Conservation (phyloP, 2,888 invertebrate species). For the Copidosoma aretas region DNA sequence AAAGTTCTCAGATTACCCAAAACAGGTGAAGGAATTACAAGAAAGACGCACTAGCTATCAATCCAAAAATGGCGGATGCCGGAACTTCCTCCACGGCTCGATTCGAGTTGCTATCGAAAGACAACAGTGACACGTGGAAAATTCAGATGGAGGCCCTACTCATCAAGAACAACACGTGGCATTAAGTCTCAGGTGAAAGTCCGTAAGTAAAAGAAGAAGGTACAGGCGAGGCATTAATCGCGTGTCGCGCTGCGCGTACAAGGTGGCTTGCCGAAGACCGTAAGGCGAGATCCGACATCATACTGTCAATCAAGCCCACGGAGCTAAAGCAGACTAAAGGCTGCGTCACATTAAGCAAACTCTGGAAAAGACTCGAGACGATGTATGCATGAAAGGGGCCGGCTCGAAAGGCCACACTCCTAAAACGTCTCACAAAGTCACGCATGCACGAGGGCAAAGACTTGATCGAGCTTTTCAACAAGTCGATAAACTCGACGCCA, state of each 20-base stretch:
- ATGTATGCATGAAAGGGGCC: slow-evolving; percentile 3
- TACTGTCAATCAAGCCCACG: neutral
- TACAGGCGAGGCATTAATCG: neutral
- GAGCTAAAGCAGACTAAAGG: neutral
- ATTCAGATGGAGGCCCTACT: slow-evolving; percentile 8
- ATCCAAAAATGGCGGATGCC: no score
- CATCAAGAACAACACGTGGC: neutral
- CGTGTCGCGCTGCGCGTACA: neutral
- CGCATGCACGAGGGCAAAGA: neutral
- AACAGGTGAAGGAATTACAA: no score
- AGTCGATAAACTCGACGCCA: neutral
- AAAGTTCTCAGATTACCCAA: no score
- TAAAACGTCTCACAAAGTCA: slow-evolving; percentile 8
- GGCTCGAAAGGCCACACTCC: slow-evolving; percentile 16
- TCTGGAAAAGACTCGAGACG: slow-evolving; percentile 7
- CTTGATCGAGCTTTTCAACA: no score
- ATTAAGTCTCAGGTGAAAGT: no score
- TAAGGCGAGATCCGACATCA: neutral
- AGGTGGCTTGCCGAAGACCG: neutral
- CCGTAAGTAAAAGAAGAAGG: neutral
- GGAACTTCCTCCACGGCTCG: no score
- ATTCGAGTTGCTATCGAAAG: neutral
- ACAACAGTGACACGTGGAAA: slow-evolving; percentile 7
- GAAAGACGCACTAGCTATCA: no score
- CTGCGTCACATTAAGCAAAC: neutral